Conservation (phyloP, 2,113 vertebrate genomes). For the Oxygymnocypris stewartii region DNA sequence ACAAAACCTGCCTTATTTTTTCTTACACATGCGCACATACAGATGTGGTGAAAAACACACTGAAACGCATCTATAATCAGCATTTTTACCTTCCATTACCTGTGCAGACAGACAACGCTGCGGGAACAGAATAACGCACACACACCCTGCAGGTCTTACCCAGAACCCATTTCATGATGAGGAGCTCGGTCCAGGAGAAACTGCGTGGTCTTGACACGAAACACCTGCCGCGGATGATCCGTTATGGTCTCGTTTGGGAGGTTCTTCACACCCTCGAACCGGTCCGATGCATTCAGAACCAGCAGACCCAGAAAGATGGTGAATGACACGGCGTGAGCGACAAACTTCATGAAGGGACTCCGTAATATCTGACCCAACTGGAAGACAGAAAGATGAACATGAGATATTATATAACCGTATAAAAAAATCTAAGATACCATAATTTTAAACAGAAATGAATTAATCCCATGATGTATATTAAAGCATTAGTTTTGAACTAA, state of each 20-base stretch:
- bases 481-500: too few species aligned
- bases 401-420: neutral
- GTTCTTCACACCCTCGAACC: constrained; percentile 94
- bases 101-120: constrained; percentile 50
- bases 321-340: constrained; percentile 95
- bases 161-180: constrained; percentile 98
- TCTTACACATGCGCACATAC: neutral
- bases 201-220: constrained; percentile 95
- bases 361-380: constrained; percentile 91
- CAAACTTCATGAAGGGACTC: constrained; percentile 98
- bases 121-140: constrained; percentile 58
- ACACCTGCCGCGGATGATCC: constrained; percentile 93
- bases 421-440: neutral
- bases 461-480: neutral
- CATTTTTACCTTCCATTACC: constrained; percentile 63
- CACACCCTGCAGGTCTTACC: constrained; percentile 77
- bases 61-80: constrained; percentile 60
- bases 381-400: constrained; percentile 10
- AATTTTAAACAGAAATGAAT: neutral
- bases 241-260: constrained; percentile 96
- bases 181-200: constrained; percentile 97
- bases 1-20: constrained; percentile 19
- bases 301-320: constrained; percentile 92
- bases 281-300: constrained; percentile 91
- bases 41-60: neutral